Evolutionary conservation across 1,140 invertebrate genomes (phyloP), one percentile per base, ranked within the genome.

Genomic region (Scylla paramamosain): DNA sequence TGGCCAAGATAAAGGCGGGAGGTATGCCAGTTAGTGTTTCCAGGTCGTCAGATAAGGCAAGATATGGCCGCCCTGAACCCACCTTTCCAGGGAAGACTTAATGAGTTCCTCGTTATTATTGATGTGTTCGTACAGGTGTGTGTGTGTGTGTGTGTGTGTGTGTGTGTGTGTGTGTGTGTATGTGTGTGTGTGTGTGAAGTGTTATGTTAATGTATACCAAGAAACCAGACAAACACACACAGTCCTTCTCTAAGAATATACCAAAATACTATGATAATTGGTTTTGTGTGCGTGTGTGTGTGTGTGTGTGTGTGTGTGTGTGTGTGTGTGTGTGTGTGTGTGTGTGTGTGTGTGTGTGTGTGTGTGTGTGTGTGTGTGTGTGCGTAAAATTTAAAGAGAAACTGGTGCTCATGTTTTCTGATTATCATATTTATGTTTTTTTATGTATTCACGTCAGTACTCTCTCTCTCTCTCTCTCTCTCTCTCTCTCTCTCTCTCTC

Each of bases 401-500:
- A n/a, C n/a, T n/a, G n/a, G n/a, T n/a, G n/a, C n/a, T n/a, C n/a
- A n/a, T n/a, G n/a, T n/a, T n/a, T n/a, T n/a, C n/a, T n/a, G n/a
- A n/a, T n/a, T n/a, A n/a, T n/a, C n/a, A n/a, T n/a, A n/a, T n/a
- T n/a, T n/a, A n/a, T n/a, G n/a, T n/a, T n/a, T n/a, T n/a, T n/a
- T n/a, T n/a, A n/a, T n/a, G n/a, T n/a, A n/a, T n/a, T n/a, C n/a
- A n/a, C n/a, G n/a, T n/a, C n/a, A n/a, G n/a, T 39, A 32, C 14
- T 31, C 84, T 87, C 29, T 31, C 84, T 32, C 84, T 87, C 84
- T 87, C 84, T 87, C 84, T 87, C 84, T 87, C 84, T 87, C 84
- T 87, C 84, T 87, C 84, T 87, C 84, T 87, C 84, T 87, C 84
- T 87, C 84, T 87, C 84, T 87, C 84, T 87, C 84, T 87, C 84